Base-by-base conservation (phyloP, 2,797 vertebrate genomes). In the Lacerta bilineata region DNA sequence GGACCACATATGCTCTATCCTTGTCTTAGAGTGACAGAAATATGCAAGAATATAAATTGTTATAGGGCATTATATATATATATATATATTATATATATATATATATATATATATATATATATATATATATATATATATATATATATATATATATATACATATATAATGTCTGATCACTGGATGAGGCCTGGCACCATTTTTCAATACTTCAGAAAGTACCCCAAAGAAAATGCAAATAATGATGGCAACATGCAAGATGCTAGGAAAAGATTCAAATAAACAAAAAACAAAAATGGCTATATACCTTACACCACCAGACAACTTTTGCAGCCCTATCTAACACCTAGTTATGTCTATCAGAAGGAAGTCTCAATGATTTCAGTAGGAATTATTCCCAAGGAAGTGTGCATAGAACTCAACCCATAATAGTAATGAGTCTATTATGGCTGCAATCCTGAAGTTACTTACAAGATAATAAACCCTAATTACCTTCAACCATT, bases 221-320 rank as follows among this genome's bases (percentile, higher is more conserved):
- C 39, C 41, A 27, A 13, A 43, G 61, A 66, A 66, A 41, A 8
- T 13, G 25, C 23, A 81, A 80, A 20, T 2, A 80, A 76, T 43
- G 10, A 25, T 43, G 75, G 39, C 36, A 76, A 76, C 4, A 76
- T 78, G 11, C 81, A 11, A 78, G 3, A 88, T 72, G 10, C 2
- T 23, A 90, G 2, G 41, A 15, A 86, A 39, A 17, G 59, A 50
- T 0, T 0, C 0, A 87, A 46, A 11, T 50, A 77, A 50, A 50
- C 46, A 92, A 92, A 78, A 33, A 20, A 59, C 84, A 84, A 80
- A 8, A 78, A 55, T 71, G 76, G 55, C 25, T 89, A 46, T 1
- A 61, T 27, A 0, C 0, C 79, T 43, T 61, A 64, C 33, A 88
- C 88, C 71, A 90, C 4, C 4, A 29, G 11, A 23, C n/a, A 64